Evolutionary conservation across 2,797 vertebrate genomes (phyloP).

Genomic region (Denticeps clupeoides): DNA sequence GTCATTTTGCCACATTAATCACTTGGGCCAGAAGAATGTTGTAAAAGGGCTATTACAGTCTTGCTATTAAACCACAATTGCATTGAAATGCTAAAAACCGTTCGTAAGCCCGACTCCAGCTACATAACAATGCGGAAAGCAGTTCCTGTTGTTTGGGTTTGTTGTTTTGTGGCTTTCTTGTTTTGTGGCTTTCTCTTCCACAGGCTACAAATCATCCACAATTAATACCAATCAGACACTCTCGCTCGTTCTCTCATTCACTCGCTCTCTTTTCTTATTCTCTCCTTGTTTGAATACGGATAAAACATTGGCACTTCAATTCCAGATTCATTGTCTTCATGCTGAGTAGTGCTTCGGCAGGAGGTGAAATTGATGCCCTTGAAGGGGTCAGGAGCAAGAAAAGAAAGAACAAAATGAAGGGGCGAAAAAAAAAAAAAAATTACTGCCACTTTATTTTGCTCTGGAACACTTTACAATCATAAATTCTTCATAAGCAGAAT

Average conservation of each 20-base stretch:
- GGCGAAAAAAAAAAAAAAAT: constrained; percentile 66
- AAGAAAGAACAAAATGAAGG: background rate
- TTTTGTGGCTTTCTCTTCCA: too few species aligned
- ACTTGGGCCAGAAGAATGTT: too few species aligned
- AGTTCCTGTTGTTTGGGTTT: too few species aligned
- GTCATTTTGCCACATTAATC: too few species aligned
- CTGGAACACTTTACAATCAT: constrained; percentile 89
- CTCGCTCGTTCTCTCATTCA: constrained; percentile 5
- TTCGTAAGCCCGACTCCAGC: too few species aligned
- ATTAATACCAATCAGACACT: background rate
- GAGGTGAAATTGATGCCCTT: constrained; percentile 80
- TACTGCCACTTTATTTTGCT: constrained; percentile 85
- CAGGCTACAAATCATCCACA: too few species aligned
- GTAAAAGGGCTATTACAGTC: too few species aligned
- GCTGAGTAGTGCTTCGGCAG: constrained; percentile 73
- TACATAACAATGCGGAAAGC: too few species aligned
- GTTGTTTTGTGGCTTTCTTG: too few species aligned
- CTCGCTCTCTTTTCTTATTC: background rate
- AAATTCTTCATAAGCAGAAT: constrained; percentile 95
- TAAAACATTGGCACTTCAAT: constrained; percentile 71
- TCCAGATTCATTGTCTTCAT: constrained; percentile 71
- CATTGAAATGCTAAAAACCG: too few species aligned
- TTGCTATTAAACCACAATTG: too few species aligned
- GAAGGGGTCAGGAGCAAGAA: constrained; percentile 65
- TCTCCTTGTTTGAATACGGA: constrained; percentile 71